phyloP scores from a whole-genome alignment of 1,140 invertebrate species.

The Drosophila mauritiana region DNA sequence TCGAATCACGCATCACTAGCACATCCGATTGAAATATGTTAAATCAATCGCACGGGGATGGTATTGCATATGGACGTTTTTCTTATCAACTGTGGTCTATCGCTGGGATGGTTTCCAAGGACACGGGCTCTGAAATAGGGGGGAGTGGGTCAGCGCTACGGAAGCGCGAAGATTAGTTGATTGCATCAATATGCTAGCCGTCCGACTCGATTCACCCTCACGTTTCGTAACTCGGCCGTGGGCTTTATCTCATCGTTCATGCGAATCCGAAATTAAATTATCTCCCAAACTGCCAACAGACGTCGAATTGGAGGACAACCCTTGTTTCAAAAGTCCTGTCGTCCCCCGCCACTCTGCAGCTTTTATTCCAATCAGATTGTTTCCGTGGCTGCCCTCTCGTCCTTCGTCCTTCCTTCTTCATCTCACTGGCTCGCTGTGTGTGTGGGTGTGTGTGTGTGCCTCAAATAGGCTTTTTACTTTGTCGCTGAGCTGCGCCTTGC shows the following conservation, averaged over 20 bases:
- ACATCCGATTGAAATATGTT: conserved; percentile 47
- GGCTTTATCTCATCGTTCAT: conserved; percentile 78
- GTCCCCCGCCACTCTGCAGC: conserved; percentile 21
- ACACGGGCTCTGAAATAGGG: not conserved
- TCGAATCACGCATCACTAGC: conserved; percentile 20
- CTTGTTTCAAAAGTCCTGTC: conserved; percentile 75
- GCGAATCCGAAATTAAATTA: conserved; percentile 84
- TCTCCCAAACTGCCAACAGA: conserved; percentile 70
- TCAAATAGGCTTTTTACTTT: conserved; percentile 82
- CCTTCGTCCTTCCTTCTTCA: conserved; percentile 27
- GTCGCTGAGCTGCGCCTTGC: conserved; percentile 70
- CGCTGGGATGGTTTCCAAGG: conserved; percentile 16
- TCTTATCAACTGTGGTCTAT: conserved; percentile 40
- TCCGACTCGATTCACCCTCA: conserved; percentile 59
- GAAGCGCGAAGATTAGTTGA: conserved; percentile 84
- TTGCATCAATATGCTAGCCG: conserved; percentile 83
- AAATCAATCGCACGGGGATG: conserved; percentile 36
- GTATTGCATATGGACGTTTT: conserved; percentile 1
- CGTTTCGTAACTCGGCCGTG: conserved; percentile 32
- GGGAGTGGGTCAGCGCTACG: conserved; percentile 44
- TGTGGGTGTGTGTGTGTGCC: conserved; percentile 40
- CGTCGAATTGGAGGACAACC: conserved; percentile 68
- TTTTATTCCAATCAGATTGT: conserved; percentile 84
- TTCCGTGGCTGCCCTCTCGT: conserved; percentile 67
- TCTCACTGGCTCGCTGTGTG: conserved; percentile 6